Evolutionary conservation across 2,888 invertebrate genomes (phyloP).

Genomic region (Dicycla oo): DNA sequence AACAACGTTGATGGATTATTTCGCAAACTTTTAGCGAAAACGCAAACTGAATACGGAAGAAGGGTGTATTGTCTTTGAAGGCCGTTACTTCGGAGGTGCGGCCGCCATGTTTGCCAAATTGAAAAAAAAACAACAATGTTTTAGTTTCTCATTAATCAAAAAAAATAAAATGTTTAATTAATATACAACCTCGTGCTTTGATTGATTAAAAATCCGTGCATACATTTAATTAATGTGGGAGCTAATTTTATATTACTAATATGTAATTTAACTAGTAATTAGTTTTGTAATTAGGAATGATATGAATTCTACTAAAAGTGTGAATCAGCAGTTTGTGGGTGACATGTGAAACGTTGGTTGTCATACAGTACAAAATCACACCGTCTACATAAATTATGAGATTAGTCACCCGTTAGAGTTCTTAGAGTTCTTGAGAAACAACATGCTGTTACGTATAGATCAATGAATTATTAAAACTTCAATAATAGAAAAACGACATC

Average conservation of each 20-base stretch:
- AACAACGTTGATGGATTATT: conserved; percentile 78
- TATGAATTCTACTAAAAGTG: conserved; percentile 32
- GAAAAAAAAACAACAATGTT: conserved; percentile 39
- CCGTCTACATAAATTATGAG: conserved; percentile 62
- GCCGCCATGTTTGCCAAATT: conserved; percentile 55
- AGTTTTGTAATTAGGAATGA: conserved; percentile 17
- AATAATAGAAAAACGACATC: conserved; percentile 28
- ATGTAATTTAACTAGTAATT: conserved; percentile 13
- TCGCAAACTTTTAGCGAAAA: conserved; percentile 69
- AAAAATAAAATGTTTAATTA: conserved; percentile 43
- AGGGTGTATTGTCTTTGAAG: conserved; percentile 73
- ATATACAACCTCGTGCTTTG: conserved; percentile 17
- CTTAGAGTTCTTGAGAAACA: conserved; percentile 66
- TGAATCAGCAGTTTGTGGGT: conserved; percentile 39
- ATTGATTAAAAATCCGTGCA: conserved; percentile 40
- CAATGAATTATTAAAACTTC: conserved; percentile 45
- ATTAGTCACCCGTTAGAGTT: conserved; percentile 61
- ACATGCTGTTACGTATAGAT: conserved; percentile 52
- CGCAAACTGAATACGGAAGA: conserved; percentile 75
- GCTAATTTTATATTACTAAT: conserved; percentile 20
- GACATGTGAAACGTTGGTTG: conserved; percentile 42
- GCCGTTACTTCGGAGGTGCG: conserved; percentile 65
- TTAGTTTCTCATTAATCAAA: conserved; percentile 44
- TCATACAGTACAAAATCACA: conserved; percentile 60
- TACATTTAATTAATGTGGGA: conserved; percentile 29